These are phyloP conservation scores for Pachyuromys duprasi DNA, from an alignment of 2,797 vertebrate genomes.

Conservation along the genomic window DNA sequence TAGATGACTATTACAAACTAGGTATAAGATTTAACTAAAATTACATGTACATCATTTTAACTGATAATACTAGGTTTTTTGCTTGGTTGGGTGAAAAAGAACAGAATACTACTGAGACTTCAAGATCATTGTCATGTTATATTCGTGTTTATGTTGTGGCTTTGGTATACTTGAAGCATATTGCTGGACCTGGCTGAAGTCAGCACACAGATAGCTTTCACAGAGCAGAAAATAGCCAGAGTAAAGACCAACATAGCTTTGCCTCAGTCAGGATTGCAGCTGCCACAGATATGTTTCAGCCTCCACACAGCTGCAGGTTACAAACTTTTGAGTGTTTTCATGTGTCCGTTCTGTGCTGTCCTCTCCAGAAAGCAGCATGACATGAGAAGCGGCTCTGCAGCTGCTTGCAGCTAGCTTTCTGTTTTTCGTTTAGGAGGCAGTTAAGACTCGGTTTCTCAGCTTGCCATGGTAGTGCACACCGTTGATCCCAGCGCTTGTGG, in stretches of 20 bases:
- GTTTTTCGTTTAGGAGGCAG: slow-evolving; percentile 31
- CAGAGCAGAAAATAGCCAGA: slow-evolving; percentile 18
- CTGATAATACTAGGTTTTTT: background rate
- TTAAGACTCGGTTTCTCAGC: slow-evolving; percentile 30
- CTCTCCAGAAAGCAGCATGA: background rate
- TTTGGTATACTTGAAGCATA: background rate
- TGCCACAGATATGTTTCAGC: background rate
- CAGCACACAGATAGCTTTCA: background rate
- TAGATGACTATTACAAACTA: slow-evolving; percentile 10
- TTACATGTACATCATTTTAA: slow-evolving; percentile 20
- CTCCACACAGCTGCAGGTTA: background rate
- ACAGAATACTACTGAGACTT: slow-evolving; percentile 15
- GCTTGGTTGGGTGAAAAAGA: slow-evolving; percentile 27
- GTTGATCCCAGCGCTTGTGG: too few relatives aligned
- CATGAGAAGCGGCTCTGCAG: background rate
- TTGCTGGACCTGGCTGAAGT: background rate
- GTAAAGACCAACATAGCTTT: background rate
- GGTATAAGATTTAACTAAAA: slow-evolving; percentile 53
- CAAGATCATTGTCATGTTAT: background rate
- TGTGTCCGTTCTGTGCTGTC: background rate
- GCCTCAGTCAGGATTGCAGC: background rate
- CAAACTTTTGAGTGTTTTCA: background rate
- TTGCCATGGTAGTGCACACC: too few relatives aligned
- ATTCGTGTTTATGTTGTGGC: slow-evolving; percentile 11
- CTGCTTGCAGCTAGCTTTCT: background rate